Conservation (phyloP, 2,113 vertebrate genomes). For the Tricholaema leucomelas region DNA sequence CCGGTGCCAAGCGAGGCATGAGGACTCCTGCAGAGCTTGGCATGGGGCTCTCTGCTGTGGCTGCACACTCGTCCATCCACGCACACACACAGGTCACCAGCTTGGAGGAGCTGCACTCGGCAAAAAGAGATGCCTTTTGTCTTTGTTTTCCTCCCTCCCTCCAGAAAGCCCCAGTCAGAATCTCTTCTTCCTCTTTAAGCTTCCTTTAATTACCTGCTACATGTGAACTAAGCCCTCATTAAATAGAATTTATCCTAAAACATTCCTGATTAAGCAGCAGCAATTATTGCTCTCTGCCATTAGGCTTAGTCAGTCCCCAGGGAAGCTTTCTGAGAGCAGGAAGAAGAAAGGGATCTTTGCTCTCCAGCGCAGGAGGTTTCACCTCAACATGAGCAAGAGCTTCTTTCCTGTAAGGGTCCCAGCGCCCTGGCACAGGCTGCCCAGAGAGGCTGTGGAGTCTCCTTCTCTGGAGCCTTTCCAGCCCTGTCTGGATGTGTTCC, state of each 20-base stretch:
- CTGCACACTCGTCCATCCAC: accelerated
- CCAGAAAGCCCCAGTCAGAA: neutral
- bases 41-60: neutral
- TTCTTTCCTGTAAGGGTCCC: too few relatives aligned
- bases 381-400: too few relatives aligned
- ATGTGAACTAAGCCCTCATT: conserved; percentile 54
- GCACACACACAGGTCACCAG: neutral
- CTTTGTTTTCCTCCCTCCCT: neutral
- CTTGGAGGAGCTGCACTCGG: neutral
- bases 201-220: conserved; percentile 35
- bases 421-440: too few relatives aligned
- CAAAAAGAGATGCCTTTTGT: neutral
- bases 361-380: accelerated
- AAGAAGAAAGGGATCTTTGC: neutral
- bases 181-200: conserved; percentile 19
- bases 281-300: conserved; percentile 55
- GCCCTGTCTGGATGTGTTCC: too few relatives aligned
- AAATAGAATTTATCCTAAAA: conserved; percentile 42
- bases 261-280: conserved; percentile 45
- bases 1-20: neutral
- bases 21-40: neutral
- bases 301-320: conserved; percentile 35
- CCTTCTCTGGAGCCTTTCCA: too few relatives aligned
- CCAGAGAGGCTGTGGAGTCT: too few relatives aligned
- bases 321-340: conserved; percentile 1